These are phyloP conservation scores for Sander vitreus DNA, from an alignment of 2,113 vertebrate species.

Conservation along the genomic window DNA sequence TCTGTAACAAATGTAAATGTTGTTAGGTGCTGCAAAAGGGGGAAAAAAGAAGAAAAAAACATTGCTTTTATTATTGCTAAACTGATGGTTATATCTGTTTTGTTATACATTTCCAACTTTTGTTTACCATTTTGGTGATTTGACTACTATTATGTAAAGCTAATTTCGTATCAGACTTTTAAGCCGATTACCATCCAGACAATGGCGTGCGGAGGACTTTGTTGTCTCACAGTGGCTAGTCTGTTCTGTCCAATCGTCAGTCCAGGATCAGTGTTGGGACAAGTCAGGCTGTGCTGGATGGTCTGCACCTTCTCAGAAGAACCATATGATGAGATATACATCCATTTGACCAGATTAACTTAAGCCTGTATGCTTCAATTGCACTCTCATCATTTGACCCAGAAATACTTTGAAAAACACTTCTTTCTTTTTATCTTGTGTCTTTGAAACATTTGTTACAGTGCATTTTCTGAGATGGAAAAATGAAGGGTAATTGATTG, in stretches of 20 bases:
- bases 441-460: constrained; percentile 14
- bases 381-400: constrained; percentile 38
- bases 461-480: background rate
- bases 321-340: constrained; percentile 46
- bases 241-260: constrained; percentile 29
- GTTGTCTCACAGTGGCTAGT: background rate
- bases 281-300: background rate
- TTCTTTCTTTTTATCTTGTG: constrained; percentile 14
- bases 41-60: background rate
- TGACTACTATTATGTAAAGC: background rate
- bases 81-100: background rate
- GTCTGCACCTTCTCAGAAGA: constrained; percentile 24
- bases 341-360: constrained; percentile 53
- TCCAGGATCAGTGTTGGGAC: constrained; percentile 29
- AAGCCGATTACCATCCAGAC: constrained; percentile 17
- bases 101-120: background rate
- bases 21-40: background rate
- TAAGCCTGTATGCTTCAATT: constrained; percentile 39
- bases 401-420: constrained; percentile 29
- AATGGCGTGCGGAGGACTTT: background rate
- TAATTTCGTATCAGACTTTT: background rate
- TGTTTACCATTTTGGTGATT: background rate
- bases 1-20: background rate
- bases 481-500: no score
- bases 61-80: background rate